Percentiles rank a stretch among this genome's conserved stretches.
phyloP scores from a whole-genome alignment of 2,888 invertebrate genomes.

The Catotricha subobsoleta region DNA sequence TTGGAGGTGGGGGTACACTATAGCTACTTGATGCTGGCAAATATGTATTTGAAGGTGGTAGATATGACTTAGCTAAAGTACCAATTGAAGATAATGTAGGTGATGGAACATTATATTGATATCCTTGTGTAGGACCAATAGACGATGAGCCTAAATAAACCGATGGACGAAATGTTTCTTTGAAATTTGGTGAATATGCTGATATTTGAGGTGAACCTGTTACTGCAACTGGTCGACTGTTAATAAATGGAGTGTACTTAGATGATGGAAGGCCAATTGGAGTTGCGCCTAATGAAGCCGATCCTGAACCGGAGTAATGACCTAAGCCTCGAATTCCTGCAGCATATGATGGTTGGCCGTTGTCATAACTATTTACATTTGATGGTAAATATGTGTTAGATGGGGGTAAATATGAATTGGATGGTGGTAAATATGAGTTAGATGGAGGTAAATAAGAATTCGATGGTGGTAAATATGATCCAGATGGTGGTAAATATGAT shows the following conservation, averaged over 20 bases:
- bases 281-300: background rate
- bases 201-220: background rate
- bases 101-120: background rate
- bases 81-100: too few species aligned
- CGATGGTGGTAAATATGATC: background rate
- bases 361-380: background rate
- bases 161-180: background rate
- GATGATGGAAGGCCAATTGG: background rate
- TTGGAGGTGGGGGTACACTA: too few species aligned
- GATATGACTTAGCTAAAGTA: too few species aligned
- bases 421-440: background rate
- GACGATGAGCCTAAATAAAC: background rate
- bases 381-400: background rate
- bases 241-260: background rate
- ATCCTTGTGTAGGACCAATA: background rate
- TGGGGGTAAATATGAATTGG: background rate
- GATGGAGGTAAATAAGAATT: background rate
- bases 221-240: background rate
- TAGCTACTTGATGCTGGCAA: too few species aligned
- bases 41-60: too few species aligned
- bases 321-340: background rate
- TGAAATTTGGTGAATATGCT: background rate
- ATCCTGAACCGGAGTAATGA: background rate
- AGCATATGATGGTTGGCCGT: slow-evolving; percentile 1
- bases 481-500: background rate